These are phyloP conservation scores for Hormaphis cornu DNA, from an alignment of 1,140 invertebrate genomes.

Conservation along the genomic window DNA sequence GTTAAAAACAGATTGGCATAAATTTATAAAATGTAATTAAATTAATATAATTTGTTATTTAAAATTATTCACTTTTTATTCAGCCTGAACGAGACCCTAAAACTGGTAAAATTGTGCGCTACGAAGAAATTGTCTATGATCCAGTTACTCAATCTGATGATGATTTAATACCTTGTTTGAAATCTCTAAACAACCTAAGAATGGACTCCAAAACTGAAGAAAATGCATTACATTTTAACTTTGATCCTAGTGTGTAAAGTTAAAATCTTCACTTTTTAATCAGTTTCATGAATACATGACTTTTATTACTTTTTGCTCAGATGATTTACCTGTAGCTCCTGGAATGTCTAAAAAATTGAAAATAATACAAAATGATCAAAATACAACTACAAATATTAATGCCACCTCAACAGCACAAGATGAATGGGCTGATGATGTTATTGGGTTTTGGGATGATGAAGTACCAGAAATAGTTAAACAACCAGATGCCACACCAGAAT, in stretches of 20 bases:
- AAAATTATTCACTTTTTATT: not conserved
- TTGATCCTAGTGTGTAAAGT: constrained; percentile 71
- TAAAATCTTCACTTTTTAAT: constrained; percentile 46
- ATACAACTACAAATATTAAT: not conserved
- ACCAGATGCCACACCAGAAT: not conserved
- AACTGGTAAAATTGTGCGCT: constrained; percentile 58
- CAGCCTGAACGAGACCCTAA: constrained; percentile 58
- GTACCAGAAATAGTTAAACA: not conserved
- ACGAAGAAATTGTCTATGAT: constrained; percentile 54
- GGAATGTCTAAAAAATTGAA: constrained; percentile 8
- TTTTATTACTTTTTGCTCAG: not conserved
- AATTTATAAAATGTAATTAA: too few relatives aligned
- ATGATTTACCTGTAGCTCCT: constrained; percentile 11
- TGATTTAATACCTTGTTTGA: constrained; percentile 65
- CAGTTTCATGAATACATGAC: too few relatives aligned
- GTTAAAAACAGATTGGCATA: too few relatives aligned
- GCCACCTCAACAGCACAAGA: not conserved
- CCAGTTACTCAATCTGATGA: constrained; percentile 55
- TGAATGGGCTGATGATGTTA: constrained; percentile 26
- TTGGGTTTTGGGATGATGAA: constrained; percentile 15
- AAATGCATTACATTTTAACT: constrained; percentile 54
- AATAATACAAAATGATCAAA: constrained; percentile 1
- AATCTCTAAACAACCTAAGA: constrained; percentile 42
- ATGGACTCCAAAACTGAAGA: constrained; percentile 51
- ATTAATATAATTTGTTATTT: too few relatives aligned